Evolutionary conservation across 2,888 invertebrate genomes (phyloP).

Genomic region (Caenorhabditis sp.): DNA sequence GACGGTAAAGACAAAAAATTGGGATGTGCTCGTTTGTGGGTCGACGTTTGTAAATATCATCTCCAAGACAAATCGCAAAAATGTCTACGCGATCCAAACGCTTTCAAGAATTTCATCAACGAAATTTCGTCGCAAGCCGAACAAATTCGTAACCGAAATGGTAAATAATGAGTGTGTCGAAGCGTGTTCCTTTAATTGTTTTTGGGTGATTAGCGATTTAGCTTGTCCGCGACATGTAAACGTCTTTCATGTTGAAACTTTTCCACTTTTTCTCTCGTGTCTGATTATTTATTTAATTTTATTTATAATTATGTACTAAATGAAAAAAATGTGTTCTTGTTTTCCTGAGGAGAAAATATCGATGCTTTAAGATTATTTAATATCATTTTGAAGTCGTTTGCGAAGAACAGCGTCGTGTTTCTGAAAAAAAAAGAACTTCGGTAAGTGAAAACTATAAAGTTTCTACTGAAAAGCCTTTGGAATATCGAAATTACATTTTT

Average conservation of each 20-base stretch:
- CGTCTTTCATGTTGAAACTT: not conserved
- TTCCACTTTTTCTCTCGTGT: not conserved
- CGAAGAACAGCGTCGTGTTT: not conserved
- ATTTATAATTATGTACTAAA: not conserved
- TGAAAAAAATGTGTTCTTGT: too few relatives aligned
- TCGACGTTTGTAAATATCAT: slow-evolving; percentile 71
- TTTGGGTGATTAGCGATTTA: slow-evolving; percentile 1
- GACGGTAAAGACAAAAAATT: slow-evolving; percentile 68
- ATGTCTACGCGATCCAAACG: slow-evolving; percentile 70
- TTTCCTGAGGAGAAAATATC: too few relatives aligned
- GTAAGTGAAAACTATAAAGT: too few relatives aligned
- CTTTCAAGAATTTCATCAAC: slow-evolving; percentile 70
- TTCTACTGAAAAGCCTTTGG: too few relatives aligned
- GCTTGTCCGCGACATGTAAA: not conserved
- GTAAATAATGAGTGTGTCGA: slow-evolving; percentile 15
- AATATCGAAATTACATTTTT: too few relatives aligned
- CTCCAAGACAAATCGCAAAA: slow-evolving; percentile 66
- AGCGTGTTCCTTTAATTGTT: not conserved
- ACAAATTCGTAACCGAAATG: slow-evolving; percentile 63
- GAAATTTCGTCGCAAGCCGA: slow-evolving; percentile 70
- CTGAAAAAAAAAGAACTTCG: too few relatives aligned
- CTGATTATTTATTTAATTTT: not conserved
- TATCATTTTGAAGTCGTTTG: not conserved
- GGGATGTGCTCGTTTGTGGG: slow-evolving; percentile 69
- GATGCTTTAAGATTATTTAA: not conserved